Base-by-base conservation (phyloP, 2,113 vertebrate species). In the Heloderma charlesbogerti region DNA sequence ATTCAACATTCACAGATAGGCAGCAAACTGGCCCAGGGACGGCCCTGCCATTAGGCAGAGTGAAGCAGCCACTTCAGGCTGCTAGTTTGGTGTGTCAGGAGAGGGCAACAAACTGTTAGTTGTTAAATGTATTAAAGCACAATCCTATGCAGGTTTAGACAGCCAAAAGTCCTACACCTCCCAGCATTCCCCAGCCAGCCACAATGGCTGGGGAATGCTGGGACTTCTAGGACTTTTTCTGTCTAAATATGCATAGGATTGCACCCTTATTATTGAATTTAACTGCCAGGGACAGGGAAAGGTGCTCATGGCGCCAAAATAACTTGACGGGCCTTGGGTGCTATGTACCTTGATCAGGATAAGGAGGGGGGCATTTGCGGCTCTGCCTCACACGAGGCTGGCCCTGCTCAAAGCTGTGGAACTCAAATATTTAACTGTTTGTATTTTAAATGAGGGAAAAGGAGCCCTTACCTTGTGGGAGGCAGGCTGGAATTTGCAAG, bases 401-500 rank as follows among this genome's bases (percentile, higher is more conserved):
- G 86, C 45, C 51, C 57, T 13, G 37, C 54, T 87, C 86, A 57
- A 43, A 60, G 25, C 13, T 15, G 27, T 3, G 0, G 40, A 93
- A 22, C n/a, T 3, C 63, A 81, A 66, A 84, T 75, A 43, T 9
- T 80, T 92, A 91, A 86, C 51, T 87, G 89, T 86, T 80, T 85
- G 22, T 1, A 2, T 18, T 63, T 78, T 90, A 85, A 87, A 86
- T 81, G 82, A 31, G 10, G 82, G 88, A 71, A 29, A 0, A 84
- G 86, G 0, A 71, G 40, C n/a, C 4, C 37, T 43, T 54, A 57
- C 16, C 0, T 45, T 67, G 83, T 66, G 9, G 43, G 51, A 54
- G 4, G 34, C 60, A 87, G 29, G 7, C 84, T 89, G 54, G 79
- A 83, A 34, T 74, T 83, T 84, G 29, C 51, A 74, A 27, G 16